Conservation (phyloP, 2,797 vertebrate genomes). For the Lepilemur septentrionalis region DNA sequence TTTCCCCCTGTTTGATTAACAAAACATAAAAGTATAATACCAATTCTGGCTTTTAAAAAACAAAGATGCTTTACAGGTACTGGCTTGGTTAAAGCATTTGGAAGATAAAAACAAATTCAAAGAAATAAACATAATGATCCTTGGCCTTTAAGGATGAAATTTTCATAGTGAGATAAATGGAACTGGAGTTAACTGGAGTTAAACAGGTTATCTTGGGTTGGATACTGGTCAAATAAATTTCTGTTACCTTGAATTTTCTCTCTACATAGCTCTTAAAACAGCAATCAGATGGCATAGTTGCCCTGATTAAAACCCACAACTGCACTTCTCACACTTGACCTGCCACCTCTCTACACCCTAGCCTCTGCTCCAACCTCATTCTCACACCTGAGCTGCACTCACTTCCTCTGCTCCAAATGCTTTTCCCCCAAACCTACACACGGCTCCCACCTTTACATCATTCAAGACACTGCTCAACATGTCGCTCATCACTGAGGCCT, state of each 20-base stretch:
- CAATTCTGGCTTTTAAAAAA: constrained; percentile 38
- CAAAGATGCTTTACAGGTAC: neutral
- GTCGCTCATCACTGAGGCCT: neutral
- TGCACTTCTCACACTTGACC: neutral
- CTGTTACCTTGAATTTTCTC: neutral
- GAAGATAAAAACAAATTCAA: constrained; percentile 23
- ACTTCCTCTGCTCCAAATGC: neutral
- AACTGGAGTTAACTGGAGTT: neutral
- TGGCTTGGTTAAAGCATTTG: constrained; percentile 12
- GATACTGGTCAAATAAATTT: neutral
- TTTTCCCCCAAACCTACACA: neutral
- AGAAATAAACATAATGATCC: neutral
- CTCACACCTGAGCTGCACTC: neutral
- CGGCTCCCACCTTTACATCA: neutral
- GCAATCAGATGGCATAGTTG: neutral
- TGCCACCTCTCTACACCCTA: neutral
- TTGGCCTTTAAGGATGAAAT: neutral
- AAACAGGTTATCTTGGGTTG: neutral
- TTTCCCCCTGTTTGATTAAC: neutral
- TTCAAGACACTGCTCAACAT: neutral
- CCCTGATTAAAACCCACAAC: neutral
- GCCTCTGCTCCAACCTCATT: neutral
- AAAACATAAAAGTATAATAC: constrained; percentile 28
- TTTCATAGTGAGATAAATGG: neutral
- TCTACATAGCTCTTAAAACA: neutral